These are phyloP conservation scores for Arizona elegans DNA, from an alignment of 2,113 vertebrate species.

Conservation along the genomic window DNA sequence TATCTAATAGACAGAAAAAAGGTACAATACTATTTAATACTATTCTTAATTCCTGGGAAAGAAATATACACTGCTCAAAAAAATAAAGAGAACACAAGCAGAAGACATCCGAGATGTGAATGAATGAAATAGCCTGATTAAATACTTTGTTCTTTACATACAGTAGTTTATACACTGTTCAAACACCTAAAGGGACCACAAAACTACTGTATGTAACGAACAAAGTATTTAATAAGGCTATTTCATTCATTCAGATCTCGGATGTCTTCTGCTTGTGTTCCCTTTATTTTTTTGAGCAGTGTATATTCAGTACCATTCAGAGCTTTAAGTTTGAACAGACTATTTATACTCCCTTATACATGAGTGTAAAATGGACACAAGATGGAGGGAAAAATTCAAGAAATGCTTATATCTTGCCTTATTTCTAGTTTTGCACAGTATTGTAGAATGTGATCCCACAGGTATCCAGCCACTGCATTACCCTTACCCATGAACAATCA, in stretches of 20 bases:
- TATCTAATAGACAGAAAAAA: not conserved
- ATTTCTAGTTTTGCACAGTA: not conserved
- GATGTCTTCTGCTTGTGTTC: too few species aligned
- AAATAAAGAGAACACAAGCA: too few species aligned
- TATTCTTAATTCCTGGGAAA: not conserved
- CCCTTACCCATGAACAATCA: conserved; percentile 1
- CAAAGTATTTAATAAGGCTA: too few species aligned
- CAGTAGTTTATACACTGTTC: too few species aligned
- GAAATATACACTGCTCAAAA: not conserved
- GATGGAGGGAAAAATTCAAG: conserved; percentile 18
- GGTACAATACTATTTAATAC: not conserved
- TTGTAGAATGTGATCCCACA: not conserved
- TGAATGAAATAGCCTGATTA: too few species aligned
- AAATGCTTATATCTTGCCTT: not conserved
- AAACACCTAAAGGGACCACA: too few species aligned
- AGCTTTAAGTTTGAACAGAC: not conserved
- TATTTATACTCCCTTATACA: not conserved
- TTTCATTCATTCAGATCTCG: too few species aligned
- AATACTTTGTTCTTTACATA: too few species aligned
- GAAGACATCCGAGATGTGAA: too few species aligned
- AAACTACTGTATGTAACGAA: too few species aligned
- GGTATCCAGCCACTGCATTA: not conserved
- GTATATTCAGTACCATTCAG: not conserved
- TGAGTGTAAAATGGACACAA: conserved; percentile 16
- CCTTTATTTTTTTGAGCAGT: too few species aligned